Percentiles rank a stretch among this genome's conserved stretches.
Evolutionary conservation across 2,888 invertebrate genomes (phyloP).

Genomic region (Scaptomyza flava): DNA sequence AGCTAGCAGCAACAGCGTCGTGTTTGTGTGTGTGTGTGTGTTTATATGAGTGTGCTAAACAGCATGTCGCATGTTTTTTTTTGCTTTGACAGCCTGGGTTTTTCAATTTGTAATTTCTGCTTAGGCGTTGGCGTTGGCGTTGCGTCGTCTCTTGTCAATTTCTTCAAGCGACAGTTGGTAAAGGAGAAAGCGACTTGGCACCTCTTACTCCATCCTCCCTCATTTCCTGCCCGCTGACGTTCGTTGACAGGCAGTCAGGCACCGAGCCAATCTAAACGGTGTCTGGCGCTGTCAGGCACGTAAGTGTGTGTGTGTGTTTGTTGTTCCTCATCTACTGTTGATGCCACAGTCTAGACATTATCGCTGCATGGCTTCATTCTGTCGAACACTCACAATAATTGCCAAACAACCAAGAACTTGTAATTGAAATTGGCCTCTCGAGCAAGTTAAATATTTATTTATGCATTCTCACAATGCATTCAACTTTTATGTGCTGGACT

Average conservation of each 20-base stretch:
- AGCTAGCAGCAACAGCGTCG: slow-evolving; percentile 29
- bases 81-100: slow-evolving; percentile 19
- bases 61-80: slow-evolving; percentile 20
- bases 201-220: slow-evolving; percentile 1
- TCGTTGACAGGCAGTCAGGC: slow-evolving; percentile 42
- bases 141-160: slow-evolving; percentile 39
- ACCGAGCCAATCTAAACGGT: slow-evolving; percentile 29
- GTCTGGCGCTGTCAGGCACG: slow-evolving; percentile 63
- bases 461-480: slow-evolving; percentile 32
- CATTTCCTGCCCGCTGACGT: slow-evolving; percentile 36
- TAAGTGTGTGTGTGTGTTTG: slow-evolving; percentile 32
- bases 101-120: slow-evolving; percentile 62
- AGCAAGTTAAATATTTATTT: slow-evolving; percentile 19
- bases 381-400: slow-evolving; percentile 37
- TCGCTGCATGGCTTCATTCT: slow-evolving; percentile 18
- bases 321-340: neutral
- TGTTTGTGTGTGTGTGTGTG: too few species aligned
- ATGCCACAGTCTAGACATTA: slow-evolving; percentile 57
- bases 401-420: slow-evolving; percentile 32
- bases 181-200: slow-evolving; percentile 27
- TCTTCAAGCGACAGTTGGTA: slow-evolving; percentile 63
- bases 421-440: slow-evolving; percentile 47
- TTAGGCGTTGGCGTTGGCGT: slow-evolving; percentile 43
- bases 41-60: slow-evolving; percentile 14
- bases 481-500: slow-evolving; percentile 10